Conservation (phyloP, 2,888 invertebrate species). For the Drosophila paramelanica region DNA sequence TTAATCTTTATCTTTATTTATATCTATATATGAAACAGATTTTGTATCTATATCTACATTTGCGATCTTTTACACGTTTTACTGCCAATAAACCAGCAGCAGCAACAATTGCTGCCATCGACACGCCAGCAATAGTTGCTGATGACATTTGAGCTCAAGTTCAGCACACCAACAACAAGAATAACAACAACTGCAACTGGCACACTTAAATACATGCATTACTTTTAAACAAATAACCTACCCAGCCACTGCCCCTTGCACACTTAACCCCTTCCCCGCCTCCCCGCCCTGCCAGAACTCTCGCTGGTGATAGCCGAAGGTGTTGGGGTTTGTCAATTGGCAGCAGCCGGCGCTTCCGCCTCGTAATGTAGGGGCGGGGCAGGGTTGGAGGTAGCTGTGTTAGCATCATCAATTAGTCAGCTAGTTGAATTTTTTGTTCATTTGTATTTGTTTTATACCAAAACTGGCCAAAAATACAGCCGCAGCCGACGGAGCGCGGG, state of each 20-base stretch:
- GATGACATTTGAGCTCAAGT: slow-evolving; percentile 63
- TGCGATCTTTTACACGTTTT: slow-evolving; percentile 45
- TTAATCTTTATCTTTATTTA: slow-evolving; percentile 1
- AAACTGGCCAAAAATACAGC: slow-evolving; percentile 50
- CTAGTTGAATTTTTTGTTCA: slow-evolving; percentile 29
- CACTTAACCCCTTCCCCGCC: background rate
- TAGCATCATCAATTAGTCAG: slow-evolving; percentile 54
- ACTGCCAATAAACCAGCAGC: slow-evolving; percentile 30
- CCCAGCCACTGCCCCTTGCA: background rate
- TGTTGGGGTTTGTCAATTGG: slow-evolving; percentile 66
- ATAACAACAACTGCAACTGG: slow-evolving; percentile 19
- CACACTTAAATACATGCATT: slow-evolving; percentile 42
- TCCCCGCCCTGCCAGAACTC: background rate
- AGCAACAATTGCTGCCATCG: slow-evolving; percentile 23
- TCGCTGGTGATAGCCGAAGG: slow-evolving; percentile 34
- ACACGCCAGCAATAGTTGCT: slow-evolving; percentile 32
- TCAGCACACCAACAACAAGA: slow-evolving; percentile 28
- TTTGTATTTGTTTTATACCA: slow-evolving; percentile 20
- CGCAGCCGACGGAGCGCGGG: slow-evolving; percentile 1
- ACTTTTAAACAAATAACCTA: slow-evolving; percentile 22
- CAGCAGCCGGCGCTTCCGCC: slow-evolving; percentile 59
- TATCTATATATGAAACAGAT: slow-evolving; percentile 2
- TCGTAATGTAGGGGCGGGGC: background rate
- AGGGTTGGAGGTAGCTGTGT: slow-evolving; percentile 5
- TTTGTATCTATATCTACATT: slow-evolving; percentile 2